Percentiles rank a stretch among this genome's conserved stretches.
phyloP scores from a whole-genome alignment of 2,888 invertebrate species.

The Troides oblongomaculatus region DNA sequence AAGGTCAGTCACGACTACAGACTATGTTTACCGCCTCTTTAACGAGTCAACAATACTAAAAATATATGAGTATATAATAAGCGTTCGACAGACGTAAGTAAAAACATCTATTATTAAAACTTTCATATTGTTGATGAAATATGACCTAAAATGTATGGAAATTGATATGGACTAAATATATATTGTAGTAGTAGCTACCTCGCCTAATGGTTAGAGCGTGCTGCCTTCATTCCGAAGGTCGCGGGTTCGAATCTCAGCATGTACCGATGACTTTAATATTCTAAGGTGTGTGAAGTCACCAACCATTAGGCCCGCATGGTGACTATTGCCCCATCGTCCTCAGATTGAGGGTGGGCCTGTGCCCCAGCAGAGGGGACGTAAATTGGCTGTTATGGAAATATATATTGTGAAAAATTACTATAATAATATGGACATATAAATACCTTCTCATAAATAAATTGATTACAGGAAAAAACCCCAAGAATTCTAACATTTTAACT shows the following conservation, averaged over 20 bases:
- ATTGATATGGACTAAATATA: too few species aligned
- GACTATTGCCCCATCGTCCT: too few species aligned
- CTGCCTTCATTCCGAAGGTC: too few species aligned
- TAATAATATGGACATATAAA: neutral
- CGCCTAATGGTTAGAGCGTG: too few species aligned
- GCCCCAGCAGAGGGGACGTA: too few species aligned
- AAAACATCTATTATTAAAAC: neutral
- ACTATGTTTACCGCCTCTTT: conserved; percentile 7
- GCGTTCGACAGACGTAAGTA: neutral
- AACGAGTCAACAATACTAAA: conserved; percentile 5
- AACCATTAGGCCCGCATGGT: too few species aligned
- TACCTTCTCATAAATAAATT: neutral
- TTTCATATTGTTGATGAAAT: neutral
- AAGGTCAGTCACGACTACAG: conserved; percentile 14
- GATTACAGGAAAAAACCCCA: neutral
- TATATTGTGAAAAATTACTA: neutral
- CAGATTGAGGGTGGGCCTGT: too few species aligned
- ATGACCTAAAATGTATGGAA: neutral
- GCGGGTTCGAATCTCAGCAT: too few species aligned
- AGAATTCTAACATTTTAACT: neutral
- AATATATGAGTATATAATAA: neutral
- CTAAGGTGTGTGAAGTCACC: too few species aligned
- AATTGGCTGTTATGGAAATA: too few species aligned
- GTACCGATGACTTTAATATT: too few species aligned
- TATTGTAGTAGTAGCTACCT: too few species aligned